These are phyloP conservation scores for Gnatocerus cornutus DNA, from an alignment of 2,888 invertebrate genomes.

Conservation along the genomic window DNA sequence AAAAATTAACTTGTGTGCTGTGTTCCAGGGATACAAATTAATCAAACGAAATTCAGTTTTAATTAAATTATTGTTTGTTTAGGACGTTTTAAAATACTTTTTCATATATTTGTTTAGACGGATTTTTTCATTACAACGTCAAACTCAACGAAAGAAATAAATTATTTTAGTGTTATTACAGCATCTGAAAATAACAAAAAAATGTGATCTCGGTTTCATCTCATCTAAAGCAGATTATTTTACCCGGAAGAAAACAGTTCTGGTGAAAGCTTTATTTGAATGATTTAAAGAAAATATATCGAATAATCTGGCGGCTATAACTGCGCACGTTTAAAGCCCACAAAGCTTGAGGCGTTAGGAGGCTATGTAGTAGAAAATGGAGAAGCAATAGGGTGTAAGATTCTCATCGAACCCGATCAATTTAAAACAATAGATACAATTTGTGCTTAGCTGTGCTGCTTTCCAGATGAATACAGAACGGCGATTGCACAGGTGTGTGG, in stretches of 20 bases:
- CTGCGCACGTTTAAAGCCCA: conserved; percentile 57
- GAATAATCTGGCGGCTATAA: conserved; percentile 49
- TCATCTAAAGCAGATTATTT: conserved; percentile 38
- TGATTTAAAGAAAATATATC: conserved; percentile 49
- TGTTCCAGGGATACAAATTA: conserved; percentile 18
- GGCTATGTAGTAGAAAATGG: conserved; percentile 63
- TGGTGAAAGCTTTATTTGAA: conserved; percentile 42
- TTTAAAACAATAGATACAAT: conserved; percentile 61
- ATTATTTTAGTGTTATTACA: conserved; percentile 26
- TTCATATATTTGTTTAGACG: conserved; percentile 24
- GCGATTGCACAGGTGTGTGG: conserved; percentile 41
- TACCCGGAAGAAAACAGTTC: conserved; percentile 36
- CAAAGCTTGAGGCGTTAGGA: conserved; percentile 56
- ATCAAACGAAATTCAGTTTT: conserved; percentile 36
- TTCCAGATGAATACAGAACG: conserved; percentile 35
- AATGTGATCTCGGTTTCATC: conserved; percentile 13
- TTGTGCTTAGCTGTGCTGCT: conserved; percentile 47
- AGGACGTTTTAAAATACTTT: conserved; percentile 37
- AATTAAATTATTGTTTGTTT: conserved; percentile 44
- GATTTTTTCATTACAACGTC: conserved; percentile 23
- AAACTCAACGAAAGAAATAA: conserved; percentile 21
- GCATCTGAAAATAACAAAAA: conserved; percentile 24
- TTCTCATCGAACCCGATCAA: conserved; percentile 59
- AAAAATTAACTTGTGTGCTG: conserved; percentile 22
- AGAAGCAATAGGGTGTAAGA: conserved; percentile 62